A percentile compares a stretch with the other conserved stretches of the same genome.
Conservation (phyloP, 2,888 invertebrate genomes). For the Drosophila putrida region DNA sequence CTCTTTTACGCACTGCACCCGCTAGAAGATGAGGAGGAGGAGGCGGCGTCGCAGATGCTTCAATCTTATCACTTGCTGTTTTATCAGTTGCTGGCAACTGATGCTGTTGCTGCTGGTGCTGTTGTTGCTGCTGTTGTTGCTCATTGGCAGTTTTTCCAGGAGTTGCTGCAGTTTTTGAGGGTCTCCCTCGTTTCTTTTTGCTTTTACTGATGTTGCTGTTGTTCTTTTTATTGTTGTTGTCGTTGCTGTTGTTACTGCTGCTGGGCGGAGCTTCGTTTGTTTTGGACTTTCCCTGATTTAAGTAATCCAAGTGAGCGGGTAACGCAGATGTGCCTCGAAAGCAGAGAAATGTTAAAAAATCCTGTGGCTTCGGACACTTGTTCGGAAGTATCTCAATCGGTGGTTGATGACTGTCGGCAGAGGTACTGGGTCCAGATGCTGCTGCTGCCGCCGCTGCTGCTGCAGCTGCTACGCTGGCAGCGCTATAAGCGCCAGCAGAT, state of each 20-base stretch:
- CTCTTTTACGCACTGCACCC: conserved; percentile 87
- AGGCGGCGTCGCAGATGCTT: conserved; percentile 31
- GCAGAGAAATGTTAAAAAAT: conserved; percentile 94
- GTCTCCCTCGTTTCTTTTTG: conserved; percentile 69
- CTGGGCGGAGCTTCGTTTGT: conserved; percentile 60
- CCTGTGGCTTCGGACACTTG: conserved; percentile 92
- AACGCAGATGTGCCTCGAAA: conserved; percentile 91
- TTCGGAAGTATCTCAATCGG: conserved; percentile 88
- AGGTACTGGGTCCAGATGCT: conserved; percentile 85
- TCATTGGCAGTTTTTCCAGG: conserved; percentile 46
- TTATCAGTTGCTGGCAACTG: conserved; percentile 41
- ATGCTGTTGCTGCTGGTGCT: conserved; percentile 53
- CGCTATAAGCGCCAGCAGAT: conserved; percentile 77
- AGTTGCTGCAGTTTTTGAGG: conserved; percentile 58
- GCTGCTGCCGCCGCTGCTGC: conserved; percentile 59
- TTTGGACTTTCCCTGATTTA: conserved; percentile 85
- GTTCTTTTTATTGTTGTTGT: conserved; percentile 49
- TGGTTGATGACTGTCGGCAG: conserved; percentile 88
- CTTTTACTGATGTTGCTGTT: conserved; percentile 24
- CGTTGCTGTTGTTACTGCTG: conserved; percentile 57
- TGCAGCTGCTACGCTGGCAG: conserved; percentile 65
- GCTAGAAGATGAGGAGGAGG: conserved; percentile 47
- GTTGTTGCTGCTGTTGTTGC: conserved; percentile 66
- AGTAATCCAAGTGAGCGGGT: conserved; percentile 90
- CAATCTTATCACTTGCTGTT: conserved; percentile 61